A percentile compares a stretch with the other conserved stretches of the same genome.
Evolutionary conservation across 2,888 invertebrate genomes (phyloP).

Genomic region (Drosophila neonasuta): DNA sequence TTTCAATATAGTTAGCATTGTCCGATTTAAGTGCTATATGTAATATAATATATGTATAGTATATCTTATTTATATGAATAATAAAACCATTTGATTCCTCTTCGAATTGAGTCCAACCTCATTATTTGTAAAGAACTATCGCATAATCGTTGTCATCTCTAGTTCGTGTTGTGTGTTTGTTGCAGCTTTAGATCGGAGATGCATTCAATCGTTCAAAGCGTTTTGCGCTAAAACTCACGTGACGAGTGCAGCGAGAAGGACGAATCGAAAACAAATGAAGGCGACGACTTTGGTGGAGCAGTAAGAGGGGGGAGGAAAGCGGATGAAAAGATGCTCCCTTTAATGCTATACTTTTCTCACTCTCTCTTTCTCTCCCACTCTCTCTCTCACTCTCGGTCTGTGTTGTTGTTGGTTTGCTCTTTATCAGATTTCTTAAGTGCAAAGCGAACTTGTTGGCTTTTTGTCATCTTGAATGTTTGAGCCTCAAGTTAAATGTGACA

Average conservation of each 20-base stretch:
- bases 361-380: background rate
- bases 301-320: slow-evolving; percentile 6
- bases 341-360: slow-evolving; percentile 24
- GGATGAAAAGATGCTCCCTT: slow-evolving; percentile 32
- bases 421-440: slow-evolving; percentile 76
- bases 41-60: too few species aligned
- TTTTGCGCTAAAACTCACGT: slow-evolving; percentile 76
- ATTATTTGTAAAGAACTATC: background rate
- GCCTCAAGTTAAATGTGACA: slow-evolving; percentile 77
- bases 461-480: slow-evolving; percentile 79
- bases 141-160: slow-evolving; percentile 5
- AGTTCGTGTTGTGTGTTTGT: slow-evolving; percentile 1
- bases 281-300: background rate
- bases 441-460: slow-evolving; percentile 78
- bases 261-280: slow-evolving; percentile 1
- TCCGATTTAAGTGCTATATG: too few species aligned
- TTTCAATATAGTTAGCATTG: too few species aligned
- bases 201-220: slow-evolving; percentile 75
- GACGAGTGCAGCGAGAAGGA: slow-evolving; percentile 68
- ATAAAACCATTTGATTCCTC: too few species aligned
- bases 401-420: slow-evolving; percentile 9
- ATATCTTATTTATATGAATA: too few species aligned
- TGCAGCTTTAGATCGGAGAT: slow-evolving; percentile 38
- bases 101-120: too few species aligned
- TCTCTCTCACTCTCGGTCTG: background rate